Evolutionary conservation across 2,888 invertebrate species (phyloP), one percentile per base, ranked within the genome.

Genomic region (Drosophila hamatofila): DNA sequence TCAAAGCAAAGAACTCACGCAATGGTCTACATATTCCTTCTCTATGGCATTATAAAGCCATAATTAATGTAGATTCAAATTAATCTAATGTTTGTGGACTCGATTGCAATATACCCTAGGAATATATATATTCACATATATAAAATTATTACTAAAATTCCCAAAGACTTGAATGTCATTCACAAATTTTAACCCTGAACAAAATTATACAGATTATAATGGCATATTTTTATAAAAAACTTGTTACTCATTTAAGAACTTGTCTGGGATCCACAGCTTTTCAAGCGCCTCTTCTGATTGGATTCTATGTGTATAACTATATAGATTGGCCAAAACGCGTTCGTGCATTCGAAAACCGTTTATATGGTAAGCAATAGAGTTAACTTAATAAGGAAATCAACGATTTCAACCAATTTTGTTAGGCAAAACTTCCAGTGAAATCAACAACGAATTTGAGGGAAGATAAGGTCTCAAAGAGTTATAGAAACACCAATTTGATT

Each of bases 1-100:
- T 88, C 83, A 81, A 56, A 73, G 75, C 85, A 84, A 48, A 21
- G 68, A 69, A 25, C 66, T 74, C 66, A 74, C 59, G 57, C 63
- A 63, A 7, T 25, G 16, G 30, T 33, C 33, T n/a, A 27, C n/a
- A 9, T 11, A 35, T 21, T 48, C 30, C 18, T 23, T 49, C 39
- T 56, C 59, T 39, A 21, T 30, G 11, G 27, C 44, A 61, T 49
- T 48, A 51, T 67, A 75, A 78, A 82, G 80, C 72, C 78, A 44
- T 23, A 67, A 80, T 66, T 64, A 81, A 75, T 61, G 56, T 63
- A 62, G 56, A 49, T 55, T 65, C 66, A 48, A 41, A 72, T 65
- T 78, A 62, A 37, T n/a, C 16, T 8, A 2, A 14, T 42, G 6
- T 23, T 3, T 27, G n/a, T 18, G 1, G 18, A 18, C 30, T 18